Conservation (phyloP, 1,140 invertebrate genomes). For the Ctenoplectra terminalis region DNA sequence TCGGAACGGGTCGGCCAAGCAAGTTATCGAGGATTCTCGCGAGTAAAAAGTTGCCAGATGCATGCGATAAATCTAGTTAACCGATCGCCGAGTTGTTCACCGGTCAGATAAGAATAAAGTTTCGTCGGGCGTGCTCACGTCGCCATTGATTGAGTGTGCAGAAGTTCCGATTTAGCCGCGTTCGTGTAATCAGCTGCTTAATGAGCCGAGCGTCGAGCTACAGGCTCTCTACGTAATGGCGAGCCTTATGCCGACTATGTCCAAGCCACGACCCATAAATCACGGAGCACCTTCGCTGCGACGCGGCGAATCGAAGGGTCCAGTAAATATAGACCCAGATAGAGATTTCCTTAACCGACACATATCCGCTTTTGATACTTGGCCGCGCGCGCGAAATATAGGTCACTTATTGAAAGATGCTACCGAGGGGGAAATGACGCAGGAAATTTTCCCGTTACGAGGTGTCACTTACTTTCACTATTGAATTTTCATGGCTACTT, state of each 20-base stretch:
- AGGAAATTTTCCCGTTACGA: conserved; percentile 26
- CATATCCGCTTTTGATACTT: conserved; percentile 36
- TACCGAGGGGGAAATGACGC: conserved; percentile 30
- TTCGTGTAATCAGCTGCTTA: conserved; percentile 71
- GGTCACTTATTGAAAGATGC: conserved; percentile 45
- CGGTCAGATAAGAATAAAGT: conserved; percentile 67
- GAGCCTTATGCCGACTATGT: conserved; percentile 42
- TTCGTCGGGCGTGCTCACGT: conserved; percentile 39
- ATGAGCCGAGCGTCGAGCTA: conserved; percentile 61
- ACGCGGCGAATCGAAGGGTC: conserved; percentile 35
- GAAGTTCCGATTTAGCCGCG: conserved; percentile 60
- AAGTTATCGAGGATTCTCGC: conserved; percentile 63
- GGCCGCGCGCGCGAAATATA: conserved; percentile 15
- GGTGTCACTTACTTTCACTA: conserved; percentile 11
- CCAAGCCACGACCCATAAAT: conserved; percentile 59
- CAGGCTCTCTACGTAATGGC: conserved; percentile 53
- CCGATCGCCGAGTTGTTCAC: background rate
- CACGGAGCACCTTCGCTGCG: conserved; percentile 46
- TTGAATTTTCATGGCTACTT: conserved; percentile 24
- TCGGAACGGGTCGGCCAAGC: conserved; percentile 5
- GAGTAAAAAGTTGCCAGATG: conserved; percentile 54
- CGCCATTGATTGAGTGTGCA: conserved; percentile 54
- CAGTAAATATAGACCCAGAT: conserved; percentile 49
- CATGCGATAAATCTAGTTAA: no score
- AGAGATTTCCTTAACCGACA: conserved; percentile 57